phyloP scores from a whole-genome alignment of 92 coral and sea anemone species.

The Actinostola sp. region DNA sequence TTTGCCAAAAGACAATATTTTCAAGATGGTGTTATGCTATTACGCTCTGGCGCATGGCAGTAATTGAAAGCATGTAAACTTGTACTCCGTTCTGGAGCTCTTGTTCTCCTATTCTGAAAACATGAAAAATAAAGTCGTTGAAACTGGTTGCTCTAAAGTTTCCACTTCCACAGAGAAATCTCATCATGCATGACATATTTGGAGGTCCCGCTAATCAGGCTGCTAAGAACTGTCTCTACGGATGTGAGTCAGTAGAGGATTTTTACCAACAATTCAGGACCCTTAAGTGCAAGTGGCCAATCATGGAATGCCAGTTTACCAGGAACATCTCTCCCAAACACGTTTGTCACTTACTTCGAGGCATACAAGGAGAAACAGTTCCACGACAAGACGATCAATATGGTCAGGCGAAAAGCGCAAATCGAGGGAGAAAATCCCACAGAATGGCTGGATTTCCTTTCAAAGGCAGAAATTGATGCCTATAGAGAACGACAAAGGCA shows the following conservation, averaged over 20 bases:
- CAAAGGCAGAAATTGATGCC: conserved; percentile 49
- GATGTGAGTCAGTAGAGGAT: conserved; percentile 30
- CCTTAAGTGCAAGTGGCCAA: conserved; percentile 42
- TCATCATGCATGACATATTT: conserved; percentile 38
- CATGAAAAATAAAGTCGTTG: too few relatives aligned
- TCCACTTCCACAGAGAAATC: conserved; percentile 29
- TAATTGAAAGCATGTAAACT: too few relatives aligned
- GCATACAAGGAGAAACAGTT: conserved; percentile 45
- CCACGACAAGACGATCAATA: conserved; percentile 39
- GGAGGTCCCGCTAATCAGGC: conserved; percentile 29
- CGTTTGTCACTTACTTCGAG: conserved; percentile 42
- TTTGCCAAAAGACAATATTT: too few relatives aligned
- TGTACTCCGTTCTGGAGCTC: too few relatives aligned
- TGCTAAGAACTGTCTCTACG: conserved; percentile 28
- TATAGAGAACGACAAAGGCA: conserved; percentile 39
- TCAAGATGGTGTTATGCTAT: too few relatives aligned
- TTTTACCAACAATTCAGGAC: conserved; percentile 19
- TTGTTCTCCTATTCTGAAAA: too few relatives aligned
- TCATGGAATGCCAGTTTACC: conserved; percentile 21
- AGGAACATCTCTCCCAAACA: conserved; percentile 45
- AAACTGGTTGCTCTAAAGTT: conserved; percentile 44
- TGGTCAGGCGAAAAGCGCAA: conserved; percentile 20
- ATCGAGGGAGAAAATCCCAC: conserved; percentile 37
- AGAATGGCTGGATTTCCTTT: conserved; percentile 40
- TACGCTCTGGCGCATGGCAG: too few relatives aligned